Base-by-base conservation (phyloP, 2,888 invertebrate species). In the Steromphala cineraria region DNA sequence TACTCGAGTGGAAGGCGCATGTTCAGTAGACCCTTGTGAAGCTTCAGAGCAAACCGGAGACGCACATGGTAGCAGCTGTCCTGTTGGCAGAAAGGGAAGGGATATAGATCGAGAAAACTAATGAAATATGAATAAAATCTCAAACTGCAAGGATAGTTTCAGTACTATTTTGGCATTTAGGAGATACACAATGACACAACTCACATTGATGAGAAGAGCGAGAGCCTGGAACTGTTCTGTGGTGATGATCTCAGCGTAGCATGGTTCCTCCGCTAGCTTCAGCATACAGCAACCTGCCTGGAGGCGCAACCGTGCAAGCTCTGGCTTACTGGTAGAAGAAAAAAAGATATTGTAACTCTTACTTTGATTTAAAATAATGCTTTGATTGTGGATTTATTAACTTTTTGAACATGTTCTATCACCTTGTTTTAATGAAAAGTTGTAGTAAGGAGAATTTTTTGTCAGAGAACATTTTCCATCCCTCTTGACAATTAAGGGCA, bases 231-330 rank as follows among this genome's bases (percentile, higher is more conserved):
- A 99, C 94, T 99, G 98, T 89, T 98, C 98, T 0, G 97, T 96
- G 2, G 97, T 97, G 92, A 97, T 97, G 93, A 98, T 97, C 93
- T 98, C 98, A 0, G 98, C 97, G 79, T 98, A 99, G 75, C 97
- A 97, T 92, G 98, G 98, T 93, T 99, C 98, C 91, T 99, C 98
- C 94, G 98, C 98, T 75, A 99, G 97, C 94, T 98, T 99, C 78
- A 99, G 94, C 97, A 99, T 98, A 75, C 98, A 98, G 93, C 97
- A 97, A 80, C 98, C 99, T 7, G 99, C 98, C 17, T 97, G 96
- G 56, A 99, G 94, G 81, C 99, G 95, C 74, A 99, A 93, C 95
- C 98, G 97, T 1, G 98, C 97, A 96, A 97, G 97, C 94, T 99
- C 99, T 76, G 93, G 92, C 85, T 93, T 93, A 85, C 93, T 93